A percentile compares a stretch with the other conserved stretches of the same genome.
phyloP scores from a whole-genome alignment of 1,140 invertebrate species.

The Brachionus sp. region DNA sequence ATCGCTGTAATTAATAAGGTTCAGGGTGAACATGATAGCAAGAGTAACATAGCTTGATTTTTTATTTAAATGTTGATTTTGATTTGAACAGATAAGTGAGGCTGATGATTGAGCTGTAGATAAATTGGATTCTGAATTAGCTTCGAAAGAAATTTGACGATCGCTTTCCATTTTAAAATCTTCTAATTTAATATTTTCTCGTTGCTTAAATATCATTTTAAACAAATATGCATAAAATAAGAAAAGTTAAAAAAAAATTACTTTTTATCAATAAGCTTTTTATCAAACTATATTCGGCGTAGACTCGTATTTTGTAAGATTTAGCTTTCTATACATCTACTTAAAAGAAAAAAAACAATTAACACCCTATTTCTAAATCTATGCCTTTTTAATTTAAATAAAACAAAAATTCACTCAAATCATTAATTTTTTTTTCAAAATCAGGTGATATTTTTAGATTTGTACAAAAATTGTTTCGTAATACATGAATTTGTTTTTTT shows the following conservation, averaged over 20 bases:
- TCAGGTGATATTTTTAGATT: slow-evolving; percentile 1
- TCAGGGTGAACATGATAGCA: background rate
- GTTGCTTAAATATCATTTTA: background rate
- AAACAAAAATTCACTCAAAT: too few relatives aligned
- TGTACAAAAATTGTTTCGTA: background rate
- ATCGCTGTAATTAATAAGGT: slow-evolving; percentile 42
- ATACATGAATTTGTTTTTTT: background rate
- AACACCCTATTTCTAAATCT: too few relatives aligned
- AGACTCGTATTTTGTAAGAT: background rate
- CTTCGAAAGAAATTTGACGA: background rate
- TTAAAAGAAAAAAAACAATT: background rate
- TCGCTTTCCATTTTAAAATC: background rate
- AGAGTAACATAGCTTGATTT: slow-evolving; percentile 18
- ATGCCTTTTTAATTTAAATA: too few relatives aligned
- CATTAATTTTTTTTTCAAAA: background rate
- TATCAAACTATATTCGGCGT: background rate
- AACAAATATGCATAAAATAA: background rate
- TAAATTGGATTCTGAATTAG: background rate
- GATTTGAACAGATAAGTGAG: background rate
- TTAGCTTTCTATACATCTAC: background rate
- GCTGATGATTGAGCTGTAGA: slow-evolving; percentile 2
- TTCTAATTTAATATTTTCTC: background rate
- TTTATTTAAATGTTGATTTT: background rate
- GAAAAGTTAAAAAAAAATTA: background rate
- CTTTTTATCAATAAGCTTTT: background rate